These are phyloP conservation scores for Ceratina calcarata DNA, from an alignment of 1,140 invertebrate genomes.

Conservation along the genomic window DNA sequence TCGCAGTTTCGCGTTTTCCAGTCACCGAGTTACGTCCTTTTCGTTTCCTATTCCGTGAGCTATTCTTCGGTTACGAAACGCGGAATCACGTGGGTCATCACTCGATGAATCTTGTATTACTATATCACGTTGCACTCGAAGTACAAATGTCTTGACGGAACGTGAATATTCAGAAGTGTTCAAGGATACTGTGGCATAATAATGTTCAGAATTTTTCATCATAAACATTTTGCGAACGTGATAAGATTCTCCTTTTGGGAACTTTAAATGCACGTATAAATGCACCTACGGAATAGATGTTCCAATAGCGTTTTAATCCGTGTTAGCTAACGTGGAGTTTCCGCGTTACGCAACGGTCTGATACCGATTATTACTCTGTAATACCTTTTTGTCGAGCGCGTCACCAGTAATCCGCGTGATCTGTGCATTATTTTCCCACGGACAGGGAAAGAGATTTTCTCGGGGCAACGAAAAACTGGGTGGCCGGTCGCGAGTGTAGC, in stretches of 20 bases:
- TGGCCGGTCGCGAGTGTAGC: background rate
- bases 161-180: background rate
- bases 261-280: no score
- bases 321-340: conserved; percentile 12
- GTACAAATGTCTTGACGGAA: background rate
- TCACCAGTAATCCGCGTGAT: conserved; percentile 28
- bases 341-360: conserved; percentile 38
- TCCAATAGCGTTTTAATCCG: conserved; percentile 28
- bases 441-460: background rate
- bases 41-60: background rate
- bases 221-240: no score
- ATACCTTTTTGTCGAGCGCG: conserved; percentile 1
- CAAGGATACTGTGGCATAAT: no score
- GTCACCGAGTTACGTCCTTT: background rate
- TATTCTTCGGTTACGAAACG: no score
- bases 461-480: background rate
- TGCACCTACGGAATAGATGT: no score
- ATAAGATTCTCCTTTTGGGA: no score
- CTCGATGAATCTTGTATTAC: background rate
- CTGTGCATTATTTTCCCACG: conserved; percentile 10
- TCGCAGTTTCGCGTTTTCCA: conserved; percentile 48
- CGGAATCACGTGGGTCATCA: background rate
- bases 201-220: no score
- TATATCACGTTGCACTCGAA: background rate
- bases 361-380: conserved; percentile 42